Evolutionary conservation across 92 coral and sea anemone genomes (phyloP).

Genomic region (Paramuricea clavata): DNA sequence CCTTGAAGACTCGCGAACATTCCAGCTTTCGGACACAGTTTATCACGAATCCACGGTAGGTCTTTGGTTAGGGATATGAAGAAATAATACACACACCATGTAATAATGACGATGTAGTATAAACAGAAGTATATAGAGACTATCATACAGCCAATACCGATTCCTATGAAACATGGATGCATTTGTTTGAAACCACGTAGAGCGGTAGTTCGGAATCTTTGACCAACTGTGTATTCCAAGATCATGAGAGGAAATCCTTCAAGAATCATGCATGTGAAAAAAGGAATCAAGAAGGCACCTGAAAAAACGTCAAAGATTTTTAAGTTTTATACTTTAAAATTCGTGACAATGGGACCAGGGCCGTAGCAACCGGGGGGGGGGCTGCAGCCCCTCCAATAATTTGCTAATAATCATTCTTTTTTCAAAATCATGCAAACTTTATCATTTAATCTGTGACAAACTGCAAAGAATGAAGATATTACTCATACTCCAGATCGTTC

Average conservation of each 20-base stretch:
- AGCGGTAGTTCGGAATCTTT: conserved; percentile 42
- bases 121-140: conserved; percentile 41
- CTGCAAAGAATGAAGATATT: too few relatives aligned
- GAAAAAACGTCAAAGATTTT: neutral
- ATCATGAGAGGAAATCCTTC: conserved; percentile 51
- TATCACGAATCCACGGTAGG: conserved; percentile 46
- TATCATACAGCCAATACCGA: conserved; percentile 42
- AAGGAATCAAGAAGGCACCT: conserved; percentile 50
- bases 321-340: neutral
- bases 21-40: conserved; percentile 73
- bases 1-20: conserved; percentile 42
- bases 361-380: too few relatives aligned
- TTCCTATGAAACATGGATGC: conserved; percentile 42
- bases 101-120: conserved; percentile 40
- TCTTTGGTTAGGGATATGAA: conserved; percentile 37
- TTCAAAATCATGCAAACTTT: too few relatives aligned
- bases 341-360: too few relatives aligned
- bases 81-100: conserved; percentile 50
- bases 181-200: conserved; percentile 34
- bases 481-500: too few relatives aligned
- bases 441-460: too few relatives aligned
- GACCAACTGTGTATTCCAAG: conserved; percentile 41
- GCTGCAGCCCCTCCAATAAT: too few relatives aligned
- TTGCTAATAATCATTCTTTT: too few relatives aligned
- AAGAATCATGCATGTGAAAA: conserved; percentile 42